These are phyloP conservation scores for Tetraneura akinire DNA, from an alignment of 1,140 invertebrate genomes.

Conservation along the genomic window DNA sequence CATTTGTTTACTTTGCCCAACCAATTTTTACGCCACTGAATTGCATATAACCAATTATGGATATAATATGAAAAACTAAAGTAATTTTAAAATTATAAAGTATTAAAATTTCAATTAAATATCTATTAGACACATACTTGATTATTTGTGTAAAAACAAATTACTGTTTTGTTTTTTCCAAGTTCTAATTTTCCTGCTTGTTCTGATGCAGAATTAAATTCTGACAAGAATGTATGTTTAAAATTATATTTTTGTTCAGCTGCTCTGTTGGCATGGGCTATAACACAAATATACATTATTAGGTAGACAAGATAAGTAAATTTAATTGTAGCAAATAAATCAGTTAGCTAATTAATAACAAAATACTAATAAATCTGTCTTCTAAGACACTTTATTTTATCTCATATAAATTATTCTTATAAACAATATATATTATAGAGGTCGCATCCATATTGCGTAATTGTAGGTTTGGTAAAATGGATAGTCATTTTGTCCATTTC, in stretches of 20 bases:
- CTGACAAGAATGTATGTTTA: conserved; percentile 36
- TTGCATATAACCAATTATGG: no score
- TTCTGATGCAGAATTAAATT: conserved; percentile 45
- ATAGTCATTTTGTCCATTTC: no score
- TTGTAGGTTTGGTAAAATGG: no score
- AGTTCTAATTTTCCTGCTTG: conserved; percentile 44
- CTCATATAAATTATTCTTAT: neutral
- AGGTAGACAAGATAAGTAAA: neutral
- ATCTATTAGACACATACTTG: conserved; percentile 27
- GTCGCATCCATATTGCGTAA: no score
- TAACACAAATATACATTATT: conserved; percentile 8
- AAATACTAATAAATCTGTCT: neutral
- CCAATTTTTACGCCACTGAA: no score
- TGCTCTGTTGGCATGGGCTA: conserved; percentile 23
- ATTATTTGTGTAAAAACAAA: conserved; percentile 45
- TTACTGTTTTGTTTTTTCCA: conserved; percentile 42
- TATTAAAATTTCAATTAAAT: no score
- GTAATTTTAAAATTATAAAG: no score
- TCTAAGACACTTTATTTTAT: neutral
- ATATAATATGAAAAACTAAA: no score
- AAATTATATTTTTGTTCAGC: conserved; percentile 16
- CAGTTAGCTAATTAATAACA: neutral
- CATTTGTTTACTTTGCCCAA: no score
- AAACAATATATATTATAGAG: no score
- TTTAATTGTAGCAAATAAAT: neutral